A percentile compares a stretch with the other conserved stretches of the same genome.
phyloP scores from a whole-genome alignment of 2,888 invertebrate genomes.

The Gari tellinella region DNA sequence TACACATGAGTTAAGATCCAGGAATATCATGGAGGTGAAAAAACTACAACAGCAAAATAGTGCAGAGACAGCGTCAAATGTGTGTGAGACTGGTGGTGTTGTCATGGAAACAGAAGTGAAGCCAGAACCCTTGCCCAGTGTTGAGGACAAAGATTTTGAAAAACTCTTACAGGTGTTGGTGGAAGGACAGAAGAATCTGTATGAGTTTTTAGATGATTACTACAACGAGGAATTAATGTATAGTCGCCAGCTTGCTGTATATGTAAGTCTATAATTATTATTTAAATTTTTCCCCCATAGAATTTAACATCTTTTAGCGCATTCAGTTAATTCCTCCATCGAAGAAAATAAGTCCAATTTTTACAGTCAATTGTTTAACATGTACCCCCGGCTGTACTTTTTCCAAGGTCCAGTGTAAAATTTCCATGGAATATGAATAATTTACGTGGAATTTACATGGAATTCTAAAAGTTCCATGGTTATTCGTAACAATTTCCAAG shows the following conservation, averaged over 20 bases:
- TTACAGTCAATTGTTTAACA: no score
- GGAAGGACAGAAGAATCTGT: slow-evolving; percentile 37
- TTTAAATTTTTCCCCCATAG: no score
- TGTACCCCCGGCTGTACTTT: no score
- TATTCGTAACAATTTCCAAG: no score
- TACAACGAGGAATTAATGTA: slow-evolving; percentile 46
- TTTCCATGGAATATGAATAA: no score
- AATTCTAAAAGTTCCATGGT: no score
- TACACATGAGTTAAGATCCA: slow-evolving; percentile 78
- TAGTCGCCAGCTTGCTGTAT: slow-evolving; percentile 38
- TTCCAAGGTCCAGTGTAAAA: no score
- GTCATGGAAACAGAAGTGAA: neutral
- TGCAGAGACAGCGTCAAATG: neutral
- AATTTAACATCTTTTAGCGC: no score
- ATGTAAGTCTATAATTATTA: slow-evolving; percentile 58
- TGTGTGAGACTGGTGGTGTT: neutral
- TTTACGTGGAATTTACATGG: no score
- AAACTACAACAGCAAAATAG: slow-evolving; percentile 50
- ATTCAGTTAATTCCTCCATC: no score
- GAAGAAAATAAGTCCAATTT: no score
- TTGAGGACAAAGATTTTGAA: neutral
- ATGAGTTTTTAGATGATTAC: slow-evolving; percentile 55
- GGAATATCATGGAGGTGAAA: slow-evolving; percentile 79
- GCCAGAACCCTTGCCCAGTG: neutral
- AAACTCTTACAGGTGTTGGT: slow-evolving; percentile 14